These are phyloP conservation scores for Germaria angustata DNA, from an alignment of 2,888 invertebrate genomes.

Conservation along the genomic window DNA sequence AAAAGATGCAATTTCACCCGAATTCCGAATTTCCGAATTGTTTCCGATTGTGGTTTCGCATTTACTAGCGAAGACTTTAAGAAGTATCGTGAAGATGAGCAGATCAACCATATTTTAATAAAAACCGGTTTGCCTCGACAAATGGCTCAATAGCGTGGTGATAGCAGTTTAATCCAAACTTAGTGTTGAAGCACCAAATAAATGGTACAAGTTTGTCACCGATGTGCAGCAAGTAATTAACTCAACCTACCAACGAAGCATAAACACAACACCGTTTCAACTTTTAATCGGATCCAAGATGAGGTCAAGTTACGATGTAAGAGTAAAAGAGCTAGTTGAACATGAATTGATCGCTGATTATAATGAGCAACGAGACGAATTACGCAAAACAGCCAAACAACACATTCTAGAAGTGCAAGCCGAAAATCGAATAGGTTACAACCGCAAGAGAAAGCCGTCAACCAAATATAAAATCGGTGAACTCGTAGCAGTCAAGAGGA, in stretches of 20 bases:
- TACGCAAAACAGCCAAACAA: too few species aligned
- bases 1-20: slow-evolving; percentile 20
- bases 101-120: slow-evolving; percentile 44
- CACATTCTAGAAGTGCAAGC: neutral
- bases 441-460: neutral
- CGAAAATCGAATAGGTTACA: slow-evolving; percentile 19
- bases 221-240: slow-evolving; percentile 44
- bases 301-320: neutral
- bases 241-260: slow-evolving; percentile 53
- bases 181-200: slow-evolving; percentile 36
- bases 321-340: slow-evolving; percentile 9
- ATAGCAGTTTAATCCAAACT: slow-evolving; percentile 49
- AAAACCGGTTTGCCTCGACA: slow-evolving; percentile 54
- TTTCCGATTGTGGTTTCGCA: slow-evolving; percentile 75
- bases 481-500: slow-evolving; percentile 41
- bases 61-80: slow-evolving; percentile 70
- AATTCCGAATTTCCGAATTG: slow-evolving; percentile 74
- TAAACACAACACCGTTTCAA: slow-evolving; percentile 63
- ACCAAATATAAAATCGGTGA: slow-evolving; percentile 7
- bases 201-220: slow-evolving; percentile 21
- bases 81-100: slow-evolving; percentile 73
- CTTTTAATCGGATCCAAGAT: slow-evolving; percentile 57
- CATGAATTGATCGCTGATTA: neutral
- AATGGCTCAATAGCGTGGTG: slow-evolving; percentile 48
- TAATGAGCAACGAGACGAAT: neutral